Conservation (phyloP, 2,797 vertebrate genomes). For the Sebastes iracundus region DNA sequence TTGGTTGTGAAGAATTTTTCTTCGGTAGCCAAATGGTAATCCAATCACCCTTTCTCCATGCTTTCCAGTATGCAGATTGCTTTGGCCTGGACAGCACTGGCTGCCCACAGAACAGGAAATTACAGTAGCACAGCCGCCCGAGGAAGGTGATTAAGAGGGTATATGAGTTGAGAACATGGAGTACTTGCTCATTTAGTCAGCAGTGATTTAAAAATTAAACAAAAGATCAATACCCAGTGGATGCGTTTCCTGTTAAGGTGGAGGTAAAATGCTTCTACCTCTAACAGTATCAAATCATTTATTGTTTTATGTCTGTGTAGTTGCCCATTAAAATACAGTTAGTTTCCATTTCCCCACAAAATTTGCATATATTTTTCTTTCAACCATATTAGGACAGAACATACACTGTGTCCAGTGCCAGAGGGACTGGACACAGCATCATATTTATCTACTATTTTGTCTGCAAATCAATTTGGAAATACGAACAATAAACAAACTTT, state of each 20-base stretch:
- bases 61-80: constrained; percentile 54
- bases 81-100: constrained; percentile 38
- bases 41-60: constrained; percentile 9
- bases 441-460: background rate
- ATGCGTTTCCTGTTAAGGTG: background rate
- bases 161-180: constrained; percentile 42
- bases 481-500: background rate
- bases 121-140: constrained; percentile 3
- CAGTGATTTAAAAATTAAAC: constrained; percentile 13
- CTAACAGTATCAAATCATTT: background rate
- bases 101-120: constrained; percentile 52
- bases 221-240: background rate
- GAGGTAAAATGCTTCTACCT: background rate
- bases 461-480: background rate
- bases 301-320: background rate
- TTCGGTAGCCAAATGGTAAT: constrained; percentile 35
- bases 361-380: background rate
- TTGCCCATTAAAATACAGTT: background rate
- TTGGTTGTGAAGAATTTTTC: constrained; percentile 36
- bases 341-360: background rate
- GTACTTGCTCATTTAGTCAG: constrained; percentile 27
- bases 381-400: background rate
- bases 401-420: background rate
- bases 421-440: background rate
- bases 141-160: constrained; percentile 40